Conservation (phyloP, 64 coral and sea anemone genomes). For the Dendronephthya gigantea region DNA sequence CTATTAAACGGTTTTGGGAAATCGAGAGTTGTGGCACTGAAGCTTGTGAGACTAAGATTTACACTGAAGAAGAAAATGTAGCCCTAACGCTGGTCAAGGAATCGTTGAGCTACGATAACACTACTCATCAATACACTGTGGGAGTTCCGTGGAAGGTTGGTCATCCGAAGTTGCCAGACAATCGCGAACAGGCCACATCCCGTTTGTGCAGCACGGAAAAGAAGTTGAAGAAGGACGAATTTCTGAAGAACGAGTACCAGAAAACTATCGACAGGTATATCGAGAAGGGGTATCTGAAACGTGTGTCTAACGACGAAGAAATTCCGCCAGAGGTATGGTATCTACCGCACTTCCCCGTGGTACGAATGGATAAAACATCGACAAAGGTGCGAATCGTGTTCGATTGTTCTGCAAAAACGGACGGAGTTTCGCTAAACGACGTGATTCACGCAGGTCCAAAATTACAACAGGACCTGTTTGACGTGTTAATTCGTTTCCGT, state of each 20-base stretch:
- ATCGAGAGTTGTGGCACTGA: conserved; percentile 1
- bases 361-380: conserved; percentile 31
- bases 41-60: neutral
- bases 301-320: neutral
- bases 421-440: no score
- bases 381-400: no score
- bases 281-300: conserved; percentile 10
- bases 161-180: neutral
- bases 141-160: conserved; percentile 1
- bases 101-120: neutral
- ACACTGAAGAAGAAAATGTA: conserved; percentile 18
- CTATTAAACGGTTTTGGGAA: conserved; percentile 34
- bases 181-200: neutral
- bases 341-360: conserved; percentile 34
- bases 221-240: neutral
- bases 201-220: conserved; percentile 19
- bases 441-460: no score
- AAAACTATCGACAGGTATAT: neutral
- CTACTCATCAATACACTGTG: conserved; percentile 8
- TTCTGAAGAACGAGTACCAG: conserved; percentile 8
- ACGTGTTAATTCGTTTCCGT: no score
- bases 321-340: conserved; percentile 23
- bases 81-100: neutral
- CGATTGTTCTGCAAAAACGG: no score
- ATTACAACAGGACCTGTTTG: no score